phyloP scores from a whole-genome alignment of 2,113 vertebrate species.

The Lepus americanus region DNA sequence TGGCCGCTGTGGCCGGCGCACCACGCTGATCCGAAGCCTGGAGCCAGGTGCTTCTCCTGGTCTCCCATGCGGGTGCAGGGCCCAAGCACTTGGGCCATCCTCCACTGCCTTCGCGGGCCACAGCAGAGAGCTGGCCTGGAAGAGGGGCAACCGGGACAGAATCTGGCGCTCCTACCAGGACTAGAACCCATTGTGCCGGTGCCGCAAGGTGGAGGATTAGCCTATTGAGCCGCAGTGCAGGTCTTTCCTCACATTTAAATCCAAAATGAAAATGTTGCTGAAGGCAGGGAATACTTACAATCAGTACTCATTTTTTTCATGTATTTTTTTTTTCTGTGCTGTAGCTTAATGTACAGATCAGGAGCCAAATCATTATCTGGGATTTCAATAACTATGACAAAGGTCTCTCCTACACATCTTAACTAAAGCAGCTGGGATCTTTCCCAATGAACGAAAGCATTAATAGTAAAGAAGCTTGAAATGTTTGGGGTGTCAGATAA shows the following conservation, averaged over 20 bases:
- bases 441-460: background rate
- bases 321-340: background rate
- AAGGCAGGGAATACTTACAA: conserved; percentile 40
- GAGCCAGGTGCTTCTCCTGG: too few species aligned
- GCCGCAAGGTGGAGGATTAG: too few species aligned
- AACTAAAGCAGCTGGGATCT: background rate
- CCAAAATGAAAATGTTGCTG: conserved; percentile 36
- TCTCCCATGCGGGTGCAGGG: too few species aligned
- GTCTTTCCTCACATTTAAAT: conserved; percentile 18
- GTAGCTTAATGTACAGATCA: conserved; percentile 10
- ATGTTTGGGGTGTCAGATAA: background rate
- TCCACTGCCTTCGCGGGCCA: too few species aligned
- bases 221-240: too few species aligned
- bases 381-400: conserved; percentile 33
- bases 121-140: too few species aligned
- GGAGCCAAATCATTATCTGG: background rate
- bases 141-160: too few species aligned
- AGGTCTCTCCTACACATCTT: background rate
- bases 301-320: background rate
- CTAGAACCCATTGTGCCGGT: too few species aligned
- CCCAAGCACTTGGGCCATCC: too few species aligned
- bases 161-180: too few species aligned
- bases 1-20: too few species aligned
- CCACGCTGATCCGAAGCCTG: too few species aligned
- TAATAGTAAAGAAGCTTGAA: conserved; percentile 3